Conservation (phyloP, 2,888 invertebrate genomes). For the Pecten maximus region DNA sequence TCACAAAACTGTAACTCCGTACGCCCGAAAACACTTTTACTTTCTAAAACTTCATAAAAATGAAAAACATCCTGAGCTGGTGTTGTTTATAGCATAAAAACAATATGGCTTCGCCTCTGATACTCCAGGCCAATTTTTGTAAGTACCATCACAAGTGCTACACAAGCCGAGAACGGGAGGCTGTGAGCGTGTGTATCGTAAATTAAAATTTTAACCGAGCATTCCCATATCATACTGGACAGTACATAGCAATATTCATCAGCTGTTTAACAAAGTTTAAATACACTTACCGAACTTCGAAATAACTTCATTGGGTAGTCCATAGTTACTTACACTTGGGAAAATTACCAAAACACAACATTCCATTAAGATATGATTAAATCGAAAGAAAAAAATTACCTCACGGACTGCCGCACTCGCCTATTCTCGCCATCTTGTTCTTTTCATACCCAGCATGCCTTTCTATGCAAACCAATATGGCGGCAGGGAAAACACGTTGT, state of each 20-base stretch:
- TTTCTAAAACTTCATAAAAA: conserved; percentile 26
- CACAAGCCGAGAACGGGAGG: conserved; percentile 33
- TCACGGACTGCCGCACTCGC: conserved; percentile 53
- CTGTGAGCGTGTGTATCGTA: conserved; percentile 35
- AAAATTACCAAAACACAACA: conserved; percentile 30
- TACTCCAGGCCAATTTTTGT: conserved; percentile 33
- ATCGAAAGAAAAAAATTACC: conserved; percentile 59
- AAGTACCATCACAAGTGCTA: conserved; percentile 33
- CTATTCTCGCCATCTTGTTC: conserved; percentile 65
- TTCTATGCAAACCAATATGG: conserved; percentile 60
- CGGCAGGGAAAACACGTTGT: conserved; percentile 60
- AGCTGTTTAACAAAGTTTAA: conserved; percentile 13
- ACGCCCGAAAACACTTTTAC: conserved; percentile 7
- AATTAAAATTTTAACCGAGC: conserved; percentile 45
- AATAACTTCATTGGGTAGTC: conserved; percentile 28
- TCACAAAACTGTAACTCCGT: not conserved
- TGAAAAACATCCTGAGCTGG: not conserved
- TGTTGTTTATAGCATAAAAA: conserved; percentile 2
- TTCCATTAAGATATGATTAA: conserved; percentile 33
- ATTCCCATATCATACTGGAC: conserved; percentile 46
- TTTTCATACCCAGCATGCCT: conserved; percentile 65
- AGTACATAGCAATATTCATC: conserved; percentile 22
- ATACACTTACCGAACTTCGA: conserved; percentile 20
- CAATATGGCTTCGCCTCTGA: conserved; percentile 35
- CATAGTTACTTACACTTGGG: conserved; percentile 6